phyloP scores from a whole-genome alignment of 2,113 vertebrate species.

The Mugil cephalus region DNA sequence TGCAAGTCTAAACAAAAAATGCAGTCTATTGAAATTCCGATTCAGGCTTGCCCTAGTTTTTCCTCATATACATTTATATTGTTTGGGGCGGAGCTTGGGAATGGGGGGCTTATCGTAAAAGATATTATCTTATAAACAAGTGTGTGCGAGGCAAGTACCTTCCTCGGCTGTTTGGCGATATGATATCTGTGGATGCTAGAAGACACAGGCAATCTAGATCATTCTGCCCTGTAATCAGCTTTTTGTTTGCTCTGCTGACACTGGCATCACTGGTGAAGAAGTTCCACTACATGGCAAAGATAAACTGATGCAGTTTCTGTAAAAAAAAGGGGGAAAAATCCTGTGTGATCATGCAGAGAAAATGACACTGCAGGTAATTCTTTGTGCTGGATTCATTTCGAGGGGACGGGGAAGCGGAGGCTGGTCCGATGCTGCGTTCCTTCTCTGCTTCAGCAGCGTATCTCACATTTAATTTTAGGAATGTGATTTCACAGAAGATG shows the following conservation, averaged over 20 bases:
- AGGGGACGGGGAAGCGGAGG: background rate
- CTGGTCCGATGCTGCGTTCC: slow-evolving; percentile 6
- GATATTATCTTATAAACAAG: slow-evolving; percentile 83
- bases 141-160: slow-evolving; percentile 57
- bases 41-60: slow-evolving; percentile 79
- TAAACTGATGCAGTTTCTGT: slow-evolving; percentile 51
- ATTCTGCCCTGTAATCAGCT: slow-evolving; percentile 77
- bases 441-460: slow-evolving; percentile 35
- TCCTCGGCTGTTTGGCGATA: slow-evolving; percentile 49
- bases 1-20: slow-evolving; percentile 77
- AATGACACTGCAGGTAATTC: slow-evolving; percentile 67
- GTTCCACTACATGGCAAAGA: slow-evolving; percentile 66
- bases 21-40: slow-evolving; percentile 78
- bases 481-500: slow-evolving; percentile 63
- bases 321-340: slow-evolving; percentile 34
- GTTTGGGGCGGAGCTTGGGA: slow-evolving; percentile 71
- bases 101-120: slow-evolving; percentile 66
- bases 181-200: slow-evolving; percentile 62
- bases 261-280: slow-evolving; percentile 47
- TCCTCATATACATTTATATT: slow-evolving; percentile 87
- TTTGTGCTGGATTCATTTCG: slow-evolving; percentile 42
- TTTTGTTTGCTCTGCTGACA: slow-evolving; percentile 73
- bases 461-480: slow-evolving; percentile 51
- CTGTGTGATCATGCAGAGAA: slow-evolving; percentile 63
- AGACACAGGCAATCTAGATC: slow-evolving; percentile 78